Evolutionary conservation across 2,888 invertebrate species (phyloP).

Genomic region (Merodon equestris): DNA sequence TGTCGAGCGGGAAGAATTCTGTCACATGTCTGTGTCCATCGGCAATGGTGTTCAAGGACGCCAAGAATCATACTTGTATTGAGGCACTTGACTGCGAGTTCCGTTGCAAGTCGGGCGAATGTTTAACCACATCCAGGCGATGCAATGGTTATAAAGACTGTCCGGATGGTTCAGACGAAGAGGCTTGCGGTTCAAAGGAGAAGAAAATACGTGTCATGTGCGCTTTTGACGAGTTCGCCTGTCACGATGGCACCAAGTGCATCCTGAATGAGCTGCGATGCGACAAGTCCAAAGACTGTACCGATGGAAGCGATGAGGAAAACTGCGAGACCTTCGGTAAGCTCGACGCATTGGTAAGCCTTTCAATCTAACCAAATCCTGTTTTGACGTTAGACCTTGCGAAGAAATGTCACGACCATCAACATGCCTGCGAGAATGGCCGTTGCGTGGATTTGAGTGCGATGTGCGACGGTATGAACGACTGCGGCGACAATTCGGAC

Average conservation of each 20-base stretch:
- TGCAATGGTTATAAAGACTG: constrained; percentile 83
- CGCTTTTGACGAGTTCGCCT: constrained; percentile 79
- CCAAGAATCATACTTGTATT: constrained; percentile 81
- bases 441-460: constrained; percentile 79
- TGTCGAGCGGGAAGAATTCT: constrained; percentile 78
- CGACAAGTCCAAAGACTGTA: constrained; percentile 80
- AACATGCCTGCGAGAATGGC: constrained; percentile 80
- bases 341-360: constrained; percentile 73
- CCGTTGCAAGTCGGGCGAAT: constrained; percentile 80
- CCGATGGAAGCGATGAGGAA: constrained; percentile 81
- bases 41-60: constrained; percentile 81
- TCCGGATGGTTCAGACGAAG: constrained; percentile 81
- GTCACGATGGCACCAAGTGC: constrained; percentile 80
- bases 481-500: constrained; percentile 82
- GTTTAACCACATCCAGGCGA: constrained; percentile 80
- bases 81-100: constrained; percentile 80
- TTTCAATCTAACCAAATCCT: background rate
- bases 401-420: constrained; percentile 78
- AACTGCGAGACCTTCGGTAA: constrained; percentile 79
- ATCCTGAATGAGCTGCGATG: constrained; percentile 79
- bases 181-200: constrained; percentile 77
- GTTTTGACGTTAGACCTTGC: constrained; percentile 69
- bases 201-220: constrained; percentile 76
- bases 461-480: constrained; percentile 80
- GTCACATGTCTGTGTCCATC: constrained; percentile 84